Percentiles rank a stretch among this genome's conserved stretches.
phyloP scores from a whole-genome alignment of 1,140 invertebrate species.

The Oedothorax gibbosus region DNA sequence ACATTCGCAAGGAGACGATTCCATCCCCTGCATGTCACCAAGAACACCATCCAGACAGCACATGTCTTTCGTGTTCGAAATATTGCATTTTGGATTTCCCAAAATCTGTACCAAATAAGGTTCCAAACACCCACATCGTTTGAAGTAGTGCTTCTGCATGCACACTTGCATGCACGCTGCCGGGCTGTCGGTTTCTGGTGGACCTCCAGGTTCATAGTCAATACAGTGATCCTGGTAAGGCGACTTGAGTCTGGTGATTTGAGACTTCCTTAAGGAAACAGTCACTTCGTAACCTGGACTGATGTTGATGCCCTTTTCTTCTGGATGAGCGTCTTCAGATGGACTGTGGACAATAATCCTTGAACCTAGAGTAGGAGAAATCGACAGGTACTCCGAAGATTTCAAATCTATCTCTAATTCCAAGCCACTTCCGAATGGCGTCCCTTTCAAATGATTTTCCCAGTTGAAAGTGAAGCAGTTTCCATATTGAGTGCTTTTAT shows the following conservation, averaged over 20 bases:
- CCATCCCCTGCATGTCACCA: not conserved
- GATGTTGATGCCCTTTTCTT: slow-evolving; percentile 68
- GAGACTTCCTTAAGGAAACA: slow-evolving; percentile 63
- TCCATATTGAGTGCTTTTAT: slow-evolving; percentile 7
- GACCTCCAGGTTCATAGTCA: not conserved
- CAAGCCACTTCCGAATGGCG: not conserved
- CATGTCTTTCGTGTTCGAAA: not conserved
- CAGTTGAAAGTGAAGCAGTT: slow-evolving; percentile 43
- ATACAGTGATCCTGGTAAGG: slow-evolving; percentile 20
- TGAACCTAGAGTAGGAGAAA: slow-evolving; percentile 64
- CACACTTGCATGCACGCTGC: slow-evolving; percentile 8
- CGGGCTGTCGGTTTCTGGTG: not conserved
- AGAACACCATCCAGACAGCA: slow-evolving; percentile 15
- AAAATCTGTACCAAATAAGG: not conserved
- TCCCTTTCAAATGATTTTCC: no score
- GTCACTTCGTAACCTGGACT: slow-evolving; percentile 66
- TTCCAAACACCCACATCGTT: slow-evolving; percentile 33
- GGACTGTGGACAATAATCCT: slow-evolving; percentile 67
- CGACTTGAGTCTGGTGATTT: not conserved
- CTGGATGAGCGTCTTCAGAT: slow-evolving; percentile 67
- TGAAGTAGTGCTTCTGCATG: not conserved
- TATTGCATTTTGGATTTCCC: not conserved
- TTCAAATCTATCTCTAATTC: slow-evolving; percentile 17
- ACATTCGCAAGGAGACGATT: not conserved
- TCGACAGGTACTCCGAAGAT: not conserved